Conservation (phyloP, 2,113 vertebrate species). For the Dermatemys mawii region DNA sequence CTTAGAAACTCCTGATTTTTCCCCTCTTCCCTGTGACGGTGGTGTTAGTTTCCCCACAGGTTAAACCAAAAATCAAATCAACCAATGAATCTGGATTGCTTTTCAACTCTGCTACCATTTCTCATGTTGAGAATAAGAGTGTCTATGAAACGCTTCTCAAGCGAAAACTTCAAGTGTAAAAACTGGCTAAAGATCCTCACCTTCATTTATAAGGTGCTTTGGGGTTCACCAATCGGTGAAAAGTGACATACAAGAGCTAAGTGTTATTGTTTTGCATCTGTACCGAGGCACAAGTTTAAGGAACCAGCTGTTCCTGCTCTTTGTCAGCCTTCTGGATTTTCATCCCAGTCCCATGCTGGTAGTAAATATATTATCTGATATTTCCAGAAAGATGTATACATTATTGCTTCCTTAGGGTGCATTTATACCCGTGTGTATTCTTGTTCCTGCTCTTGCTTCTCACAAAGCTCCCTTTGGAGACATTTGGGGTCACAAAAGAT, state of each 20-base stretch:
- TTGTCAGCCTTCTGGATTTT: slow-evolving; percentile 55
- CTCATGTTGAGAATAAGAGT: not conserved
- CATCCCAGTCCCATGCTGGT: slow-evolving; percentile 60
- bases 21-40: rapidly evolving
- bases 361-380: slow-evolving; percentile 73
- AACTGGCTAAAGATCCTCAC: not conserved
- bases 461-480: slow-evolving; percentile 74
- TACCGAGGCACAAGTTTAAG: slow-evolving; percentile 20
- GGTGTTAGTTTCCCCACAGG: not conserved
- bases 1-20: not conserved
- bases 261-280: not conserved
- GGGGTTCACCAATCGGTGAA: not conserved
- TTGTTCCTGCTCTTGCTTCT: slow-evolving; percentile 34
- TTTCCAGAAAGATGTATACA: slow-evolving; percentile 62
- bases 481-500: slow-evolving; percentile 17
- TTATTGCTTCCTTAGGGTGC: slow-evolving; percentile 72
- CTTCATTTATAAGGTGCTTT: not conserved
- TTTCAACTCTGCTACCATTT: slow-evolving; percentile 34
- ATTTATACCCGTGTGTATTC: slow-evolving; percentile 64
- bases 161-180: slow-evolving; percentile 47
- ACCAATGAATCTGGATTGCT: rapidly evolving
- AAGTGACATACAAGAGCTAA: not conserved
- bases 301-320: slow-evolving; percentile 43
- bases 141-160: slow-evolving; percentile 46
- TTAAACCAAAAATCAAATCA: rapidly evolving